Evolutionary conservation across 2,888 invertebrate species (phyloP).

Genomic region (Erannis defoliaria): DNA sequence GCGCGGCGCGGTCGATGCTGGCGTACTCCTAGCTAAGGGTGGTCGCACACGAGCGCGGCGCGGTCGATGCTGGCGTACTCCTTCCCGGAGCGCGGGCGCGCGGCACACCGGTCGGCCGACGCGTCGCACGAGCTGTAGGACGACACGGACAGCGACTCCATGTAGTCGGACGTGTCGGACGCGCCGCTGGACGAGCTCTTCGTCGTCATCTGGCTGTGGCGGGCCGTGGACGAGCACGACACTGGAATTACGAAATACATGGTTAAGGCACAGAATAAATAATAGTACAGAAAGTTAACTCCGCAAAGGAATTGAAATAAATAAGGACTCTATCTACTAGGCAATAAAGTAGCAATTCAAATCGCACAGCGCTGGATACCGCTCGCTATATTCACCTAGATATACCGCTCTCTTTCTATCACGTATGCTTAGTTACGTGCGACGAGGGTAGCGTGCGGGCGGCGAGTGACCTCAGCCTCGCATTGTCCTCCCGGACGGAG

Average conservation of each 20-base stretch:
- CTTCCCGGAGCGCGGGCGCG: conserved; percentile 77
- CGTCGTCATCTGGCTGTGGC: conserved; percentile 82
- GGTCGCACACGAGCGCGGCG: conserved; percentile 60
- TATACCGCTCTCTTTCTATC: no score
- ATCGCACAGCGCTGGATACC: no score
- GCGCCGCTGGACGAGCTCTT: conserved; percentile 87
- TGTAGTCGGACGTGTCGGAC: conserved; percentile 91
- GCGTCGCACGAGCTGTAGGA: conserved; percentile 89
- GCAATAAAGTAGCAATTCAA: no score
- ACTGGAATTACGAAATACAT: conserved; percentile 55
- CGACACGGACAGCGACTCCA: conserved; percentile 90
- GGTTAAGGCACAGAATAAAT: no score
- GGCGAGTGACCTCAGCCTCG: no score
- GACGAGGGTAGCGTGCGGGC: no score
- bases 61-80: conserved; percentile 80
- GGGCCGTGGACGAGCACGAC: conserved; percentile 79
- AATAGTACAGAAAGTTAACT: no score
- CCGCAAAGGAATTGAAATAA: no score
- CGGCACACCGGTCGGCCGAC: conserved; percentile 80
- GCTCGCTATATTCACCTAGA: no score
- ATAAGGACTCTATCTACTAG: no score
- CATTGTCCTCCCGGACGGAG: no score
- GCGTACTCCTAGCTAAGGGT: background rate
- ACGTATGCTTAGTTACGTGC: no score
- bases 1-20: background rate